phyloP scores from a whole-genome alignment of 2,113 vertebrate genomes.

The Cinclus cinclus region DNA sequence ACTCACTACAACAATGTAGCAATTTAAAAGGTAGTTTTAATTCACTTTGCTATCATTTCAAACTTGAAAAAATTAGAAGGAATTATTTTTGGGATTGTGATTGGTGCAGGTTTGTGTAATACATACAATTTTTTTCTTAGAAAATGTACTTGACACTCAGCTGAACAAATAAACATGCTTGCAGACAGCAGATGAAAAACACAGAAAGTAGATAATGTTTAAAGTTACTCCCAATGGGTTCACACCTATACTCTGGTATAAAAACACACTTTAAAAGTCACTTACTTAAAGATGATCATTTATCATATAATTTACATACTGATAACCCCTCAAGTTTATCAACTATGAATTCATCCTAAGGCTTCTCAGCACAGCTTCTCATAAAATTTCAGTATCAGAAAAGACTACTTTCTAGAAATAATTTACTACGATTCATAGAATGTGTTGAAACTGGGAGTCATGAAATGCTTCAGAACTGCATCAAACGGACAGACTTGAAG shows the following conservation, averaged over 20 bases:
- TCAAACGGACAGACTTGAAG: background rate
- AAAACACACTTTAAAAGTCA: background rate
- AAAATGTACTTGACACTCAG: background rate
- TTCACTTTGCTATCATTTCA: conserved; percentile 18
- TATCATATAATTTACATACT: background rate
- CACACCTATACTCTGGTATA: background rate
- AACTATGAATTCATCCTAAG: background rate
- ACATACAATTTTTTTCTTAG: background rate
- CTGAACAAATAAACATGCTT: background rate
- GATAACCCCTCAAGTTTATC: background rate
- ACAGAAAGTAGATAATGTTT: background rate
- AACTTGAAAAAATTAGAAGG: conserved; percentile 1
- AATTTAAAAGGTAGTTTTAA: conserved; percentile 47
- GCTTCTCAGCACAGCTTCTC: background rate
- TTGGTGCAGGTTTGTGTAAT: background rate
- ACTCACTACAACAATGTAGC: conserved; percentile 31
- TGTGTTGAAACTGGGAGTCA: background rate
- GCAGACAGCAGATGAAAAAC: background rate
- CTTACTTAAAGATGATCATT: conserved; percentile 34
- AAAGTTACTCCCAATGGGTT: background rate
- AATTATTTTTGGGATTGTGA: background rate
- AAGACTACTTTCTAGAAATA: background rate
- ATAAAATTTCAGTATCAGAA: background rate
- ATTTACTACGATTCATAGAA: background rate
- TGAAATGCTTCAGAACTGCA: background rate